phyloP scores from a whole-genome alignment of 2,797 vertebrate genomes.

The Phataginus tetradactyla region DNA sequence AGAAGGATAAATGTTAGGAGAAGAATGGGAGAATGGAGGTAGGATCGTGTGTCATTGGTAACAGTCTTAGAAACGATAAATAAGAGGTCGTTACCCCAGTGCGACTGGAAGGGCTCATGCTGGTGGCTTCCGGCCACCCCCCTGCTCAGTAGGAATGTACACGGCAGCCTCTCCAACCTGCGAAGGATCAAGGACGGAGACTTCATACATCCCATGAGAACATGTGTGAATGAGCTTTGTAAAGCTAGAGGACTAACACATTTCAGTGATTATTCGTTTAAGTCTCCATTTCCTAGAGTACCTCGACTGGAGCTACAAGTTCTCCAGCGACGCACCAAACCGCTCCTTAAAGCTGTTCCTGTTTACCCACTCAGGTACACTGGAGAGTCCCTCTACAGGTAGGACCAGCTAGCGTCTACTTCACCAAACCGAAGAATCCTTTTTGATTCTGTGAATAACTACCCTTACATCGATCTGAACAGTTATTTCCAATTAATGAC shows the following conservation, averaged over 20 bases:
- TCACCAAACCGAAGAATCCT: neutral
- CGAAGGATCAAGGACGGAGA: neutral
- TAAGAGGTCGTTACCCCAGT: neutral
- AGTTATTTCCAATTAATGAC: neutral
- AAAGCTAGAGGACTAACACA: neutral
- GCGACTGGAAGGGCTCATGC: neutral
- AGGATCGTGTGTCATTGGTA: neutral
- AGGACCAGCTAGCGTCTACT: neutral
- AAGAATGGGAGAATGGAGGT: neutral
- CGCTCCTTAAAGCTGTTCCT: neutral
- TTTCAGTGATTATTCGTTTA: neutral
- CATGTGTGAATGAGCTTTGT: neutral
- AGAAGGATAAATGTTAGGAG: fast-evolving
- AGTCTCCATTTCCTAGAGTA: neutral
- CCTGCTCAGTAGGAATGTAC: neutral
- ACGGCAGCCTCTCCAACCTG: neutral
- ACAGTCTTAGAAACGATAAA: neutral
- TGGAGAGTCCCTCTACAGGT: neutral
- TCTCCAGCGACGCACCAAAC: neutral
- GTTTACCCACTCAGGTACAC: neutral
- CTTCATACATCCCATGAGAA: neutral
- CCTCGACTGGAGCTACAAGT: neutral
- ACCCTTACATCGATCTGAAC: neutral
- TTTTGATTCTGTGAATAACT: neutral
- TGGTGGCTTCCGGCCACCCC: neutral